Conservation (phyloP, 2,113 vertebrate species). For the Cebus imitator region DNA sequence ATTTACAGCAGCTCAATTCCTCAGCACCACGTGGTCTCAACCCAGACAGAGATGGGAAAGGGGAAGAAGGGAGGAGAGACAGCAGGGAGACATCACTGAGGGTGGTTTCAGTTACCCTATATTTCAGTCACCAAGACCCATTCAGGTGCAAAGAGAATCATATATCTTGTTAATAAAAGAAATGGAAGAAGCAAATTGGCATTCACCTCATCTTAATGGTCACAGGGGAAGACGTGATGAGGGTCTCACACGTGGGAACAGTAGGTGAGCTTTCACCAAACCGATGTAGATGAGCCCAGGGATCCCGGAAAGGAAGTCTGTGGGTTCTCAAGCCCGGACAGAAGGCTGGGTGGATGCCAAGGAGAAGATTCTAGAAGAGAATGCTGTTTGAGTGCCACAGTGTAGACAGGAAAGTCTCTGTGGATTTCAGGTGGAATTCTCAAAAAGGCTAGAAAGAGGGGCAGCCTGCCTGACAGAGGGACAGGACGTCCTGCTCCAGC, state of each 20-base stretch:
- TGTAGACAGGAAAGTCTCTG: neutral
- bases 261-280: neutral
- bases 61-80: neutral
- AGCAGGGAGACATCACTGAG: neutral
- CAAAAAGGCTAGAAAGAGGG: conserved; percentile 18
- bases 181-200: neutral
- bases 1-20: conserved; percentile 2
- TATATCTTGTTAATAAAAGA: conserved; percentile 4
- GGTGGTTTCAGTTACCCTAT: neutral
- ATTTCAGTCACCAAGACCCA: neutral
- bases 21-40: neutral
- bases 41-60: neutral
- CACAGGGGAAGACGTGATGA: too few relatives aligned
- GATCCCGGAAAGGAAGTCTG: neutral
- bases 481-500: fast-evolving
- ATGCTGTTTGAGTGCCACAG: fast-evolving
- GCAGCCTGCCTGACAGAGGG: neutral
- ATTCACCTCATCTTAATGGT: neutral
- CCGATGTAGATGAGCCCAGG: neutral
- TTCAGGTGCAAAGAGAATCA: conserved; percentile 7
- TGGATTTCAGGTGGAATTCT: conserved; percentile 56
- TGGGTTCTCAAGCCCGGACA: neutral
- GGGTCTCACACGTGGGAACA: neutral
- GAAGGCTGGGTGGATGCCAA: neutral
- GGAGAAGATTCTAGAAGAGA: neutral